Conservation (phyloP, 2,113 vertebrate genomes). For the Laticauda colubrina region DNA sequence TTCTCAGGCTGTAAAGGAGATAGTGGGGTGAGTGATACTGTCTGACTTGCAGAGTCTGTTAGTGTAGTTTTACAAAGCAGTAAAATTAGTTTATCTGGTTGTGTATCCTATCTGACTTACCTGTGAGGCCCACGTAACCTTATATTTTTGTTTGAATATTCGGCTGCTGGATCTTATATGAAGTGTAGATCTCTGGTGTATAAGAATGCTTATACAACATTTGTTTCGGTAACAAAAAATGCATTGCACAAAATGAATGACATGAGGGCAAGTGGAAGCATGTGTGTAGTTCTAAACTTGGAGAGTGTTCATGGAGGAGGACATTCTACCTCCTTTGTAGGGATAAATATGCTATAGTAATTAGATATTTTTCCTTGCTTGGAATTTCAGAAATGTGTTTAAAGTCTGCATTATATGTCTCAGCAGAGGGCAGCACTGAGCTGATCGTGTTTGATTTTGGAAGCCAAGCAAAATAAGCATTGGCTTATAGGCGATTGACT, state of each 20-base stretch:
- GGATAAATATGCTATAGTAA: background rate
- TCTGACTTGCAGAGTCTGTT: background rate
- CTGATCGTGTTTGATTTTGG: background rate
- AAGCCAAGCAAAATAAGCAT: background rate
- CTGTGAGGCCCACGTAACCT: background rate
- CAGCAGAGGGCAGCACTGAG: background rate
- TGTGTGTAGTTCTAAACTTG: background rate
- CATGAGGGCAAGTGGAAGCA: background rate
- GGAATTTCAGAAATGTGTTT: background rate
- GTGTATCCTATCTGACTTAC: background rate
- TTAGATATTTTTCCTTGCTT: background rate
- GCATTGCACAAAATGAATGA: too few relatives aligned
- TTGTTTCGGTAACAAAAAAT: background rate
- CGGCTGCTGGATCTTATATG: background rate
- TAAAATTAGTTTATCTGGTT: background rate
- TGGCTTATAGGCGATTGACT: background rate
- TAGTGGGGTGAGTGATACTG: background rate
- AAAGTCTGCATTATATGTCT: background rate
- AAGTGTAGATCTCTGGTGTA: background rate
- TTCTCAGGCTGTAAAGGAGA: background rate
- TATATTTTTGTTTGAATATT: background rate
- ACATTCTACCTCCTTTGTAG: background rate
- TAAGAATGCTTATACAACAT: background rate
- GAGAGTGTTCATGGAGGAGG: rapidly evolving
- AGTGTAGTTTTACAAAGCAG: background rate